A percentile compares a stretch with the other conserved stretches of the same genome.
Evolutionary conservation across 2,888 invertebrate species (phyloP).

Genomic region (Ophion ventricosus): DNA sequence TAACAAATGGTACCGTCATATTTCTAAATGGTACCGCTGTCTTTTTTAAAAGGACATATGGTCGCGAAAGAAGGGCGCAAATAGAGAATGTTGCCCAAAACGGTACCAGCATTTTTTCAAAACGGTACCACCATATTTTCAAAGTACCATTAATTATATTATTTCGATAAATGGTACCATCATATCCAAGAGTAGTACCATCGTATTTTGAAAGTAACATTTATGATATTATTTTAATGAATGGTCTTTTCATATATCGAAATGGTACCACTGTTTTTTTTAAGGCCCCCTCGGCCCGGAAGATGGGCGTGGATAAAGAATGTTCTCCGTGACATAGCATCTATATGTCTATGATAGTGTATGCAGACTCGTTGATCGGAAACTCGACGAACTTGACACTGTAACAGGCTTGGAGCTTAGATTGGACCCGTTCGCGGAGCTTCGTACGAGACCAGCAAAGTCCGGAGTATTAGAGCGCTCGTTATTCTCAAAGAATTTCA

Average conservation of each 20-base stretch:
- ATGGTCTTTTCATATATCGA: too few relatives aligned
- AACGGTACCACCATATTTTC: neutral
- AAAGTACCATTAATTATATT: too few relatives aligned
- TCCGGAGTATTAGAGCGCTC: neutral
- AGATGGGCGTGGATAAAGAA: too few relatives aligned
- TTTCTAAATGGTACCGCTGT: neutral
- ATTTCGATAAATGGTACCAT: too few relatives aligned
- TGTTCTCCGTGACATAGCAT: neutral
- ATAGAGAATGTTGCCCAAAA: neutral
- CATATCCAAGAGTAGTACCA: too few relatives aligned
- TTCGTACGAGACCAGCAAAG: constrained; percentile 36
- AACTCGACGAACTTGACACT: constrained; percentile 65
- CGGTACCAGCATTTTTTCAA: neutral
- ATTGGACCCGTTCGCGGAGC: constrained; percentile 11
- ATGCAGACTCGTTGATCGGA: neutral
- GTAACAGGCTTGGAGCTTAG: constrained; percentile 32
- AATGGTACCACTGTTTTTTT: too few relatives aligned
- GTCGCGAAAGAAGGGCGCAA: too few relatives aligned
- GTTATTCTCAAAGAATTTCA: constrained; percentile 53
- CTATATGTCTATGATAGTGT: neutral
- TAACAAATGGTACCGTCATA: neutral
- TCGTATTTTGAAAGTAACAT: too few relatives aligned
- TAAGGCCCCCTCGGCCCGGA: too few relatives aligned
- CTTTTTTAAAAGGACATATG: too few relatives aligned
- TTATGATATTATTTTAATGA: too few relatives aligned